Percentiles rank a stretch among this genome's conserved stretches.
These are phyloP conservation scores for Phainopepla nitens DNA, from an alignment of 2,113 vertebrate species.

Conservation along the genomic window DNA sequence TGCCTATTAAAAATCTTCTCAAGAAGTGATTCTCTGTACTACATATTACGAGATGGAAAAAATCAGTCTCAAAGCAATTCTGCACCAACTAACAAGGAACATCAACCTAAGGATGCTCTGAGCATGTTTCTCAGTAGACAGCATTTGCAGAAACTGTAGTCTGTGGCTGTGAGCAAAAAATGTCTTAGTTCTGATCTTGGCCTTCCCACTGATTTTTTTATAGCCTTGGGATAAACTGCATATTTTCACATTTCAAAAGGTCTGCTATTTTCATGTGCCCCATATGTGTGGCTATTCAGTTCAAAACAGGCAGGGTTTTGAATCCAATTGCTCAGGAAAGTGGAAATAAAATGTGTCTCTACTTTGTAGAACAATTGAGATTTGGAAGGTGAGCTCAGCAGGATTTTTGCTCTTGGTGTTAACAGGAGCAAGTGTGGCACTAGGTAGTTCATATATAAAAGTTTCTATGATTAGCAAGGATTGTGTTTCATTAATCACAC, in stretches of 20 bases:
- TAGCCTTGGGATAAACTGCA: background rate
- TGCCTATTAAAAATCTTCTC: slow-evolving; percentile 14
- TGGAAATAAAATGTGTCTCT: background rate
- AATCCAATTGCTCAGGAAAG: background rate
- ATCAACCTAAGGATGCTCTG: background rate
- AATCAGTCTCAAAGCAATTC: background rate
- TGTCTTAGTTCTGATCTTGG: slow-evolving; percentile 7
- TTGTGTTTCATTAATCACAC: background rate
- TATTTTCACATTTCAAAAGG: slow-evolving; percentile 13
- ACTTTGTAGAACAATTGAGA: background rate
- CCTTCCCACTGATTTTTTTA: background rate
- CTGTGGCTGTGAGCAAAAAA: background rate
- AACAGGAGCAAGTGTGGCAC: background rate
- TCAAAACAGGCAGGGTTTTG: background rate
- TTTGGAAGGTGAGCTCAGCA: background rate
- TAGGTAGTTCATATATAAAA: background rate
- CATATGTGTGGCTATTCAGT: background rate
- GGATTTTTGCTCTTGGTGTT: background rate
- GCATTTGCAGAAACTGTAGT: background rate
- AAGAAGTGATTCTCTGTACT: background rate
- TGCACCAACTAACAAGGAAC: background rate
- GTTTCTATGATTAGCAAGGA: background rate
- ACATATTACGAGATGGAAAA: background rate
- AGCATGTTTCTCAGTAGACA: background rate
- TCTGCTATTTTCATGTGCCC: background rate